Evolutionary conservation across 1,140 invertebrate genomes (phyloP), one percentile per base, ranked within the genome.

Genomic region (Pinna nobilis): DNA sequence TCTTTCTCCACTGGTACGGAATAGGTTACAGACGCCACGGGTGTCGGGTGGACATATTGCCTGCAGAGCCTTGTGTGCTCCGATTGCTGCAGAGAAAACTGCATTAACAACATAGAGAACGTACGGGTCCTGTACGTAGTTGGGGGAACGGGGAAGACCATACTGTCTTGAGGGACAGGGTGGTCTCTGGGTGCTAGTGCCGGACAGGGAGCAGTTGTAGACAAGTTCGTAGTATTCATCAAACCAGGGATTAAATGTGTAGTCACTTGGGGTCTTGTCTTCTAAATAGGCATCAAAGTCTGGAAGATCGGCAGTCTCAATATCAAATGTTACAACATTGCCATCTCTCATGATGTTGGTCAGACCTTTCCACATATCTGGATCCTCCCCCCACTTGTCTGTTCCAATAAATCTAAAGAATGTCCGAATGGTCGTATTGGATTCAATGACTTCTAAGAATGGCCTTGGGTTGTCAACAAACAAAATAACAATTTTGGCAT

Each of bases 311-410:
- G 88, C 85, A 11, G 87, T 89, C 70, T 90, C 89, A 7, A 90
- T 83, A 71, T 88, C 85, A 37, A 91, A 80, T n/a, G 82, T 87
- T 7, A 89, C 69, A 6, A 86, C 82, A 6, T 84, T 82, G 9
- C 76, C 69, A 37, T 77, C 57, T 7, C 57, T 61, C 15, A 87
- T 83, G 11, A 85, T 51, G 4, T 92, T 91, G 77, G 94, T 92
- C 2, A 94, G 79, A 0, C 92, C 92, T 74, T 92, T 91, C 0
- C 94, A 90, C 1, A 94, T 86, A 70, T 93, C 93, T n/a, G 91
- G 89, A 80, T 95, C 93, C 63, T 92, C 91, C 9, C 94, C 94
- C 94, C 94, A 95, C 11, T 93, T 94, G 83, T 95, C 94, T 69
- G 93, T 94, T 1, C 93, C 94, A 28, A 95, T 91, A 92, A 94